Evolutionary conservation across 2,888 invertebrate genomes (phyloP).

Genomic region (Pammene fasciana): DNA sequence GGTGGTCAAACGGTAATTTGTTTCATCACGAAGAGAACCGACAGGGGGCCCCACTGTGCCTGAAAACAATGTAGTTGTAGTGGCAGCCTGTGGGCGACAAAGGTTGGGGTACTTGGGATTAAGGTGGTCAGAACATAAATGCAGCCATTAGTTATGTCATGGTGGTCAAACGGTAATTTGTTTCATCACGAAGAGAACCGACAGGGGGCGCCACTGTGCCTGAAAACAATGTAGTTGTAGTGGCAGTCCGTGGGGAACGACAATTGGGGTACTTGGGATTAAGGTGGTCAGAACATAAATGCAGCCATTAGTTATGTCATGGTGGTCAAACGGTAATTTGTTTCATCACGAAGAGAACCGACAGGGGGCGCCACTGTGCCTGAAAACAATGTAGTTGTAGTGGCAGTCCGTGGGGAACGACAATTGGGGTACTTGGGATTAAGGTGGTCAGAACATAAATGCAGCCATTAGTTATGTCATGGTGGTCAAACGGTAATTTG

Average conservation of each 20-base stretch:
- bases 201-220: constrained; percentile 51
- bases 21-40: constrained; percentile 61
- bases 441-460: constrained; percentile 57
- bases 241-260: background rate
- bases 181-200: constrained; percentile 43
- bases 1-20: constrained; percentile 62
- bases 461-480: constrained; percentile 68
- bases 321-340: constrained; percentile 62
- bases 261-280: background rate
- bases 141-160: no score
- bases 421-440: no score
- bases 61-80: no score
- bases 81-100: no score
- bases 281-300: constrained; percentile 56
- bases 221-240: constrained; percentile 30
- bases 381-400: no score
- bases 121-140: background rate
- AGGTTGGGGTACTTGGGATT: no score
- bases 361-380: no score
- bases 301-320: constrained; percentile 63
- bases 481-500: constrained; percentile 63
- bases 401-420: no score
- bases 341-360: constrained; percentile 61
- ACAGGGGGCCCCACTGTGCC: no score
- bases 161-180: no score